A percentile compares a stretch with the other conserved stretches of the same genome.
phyloP scores from a whole-genome alignment of 2,797 vertebrate genomes.

The Triplophysa yarkandensis region DNA sequence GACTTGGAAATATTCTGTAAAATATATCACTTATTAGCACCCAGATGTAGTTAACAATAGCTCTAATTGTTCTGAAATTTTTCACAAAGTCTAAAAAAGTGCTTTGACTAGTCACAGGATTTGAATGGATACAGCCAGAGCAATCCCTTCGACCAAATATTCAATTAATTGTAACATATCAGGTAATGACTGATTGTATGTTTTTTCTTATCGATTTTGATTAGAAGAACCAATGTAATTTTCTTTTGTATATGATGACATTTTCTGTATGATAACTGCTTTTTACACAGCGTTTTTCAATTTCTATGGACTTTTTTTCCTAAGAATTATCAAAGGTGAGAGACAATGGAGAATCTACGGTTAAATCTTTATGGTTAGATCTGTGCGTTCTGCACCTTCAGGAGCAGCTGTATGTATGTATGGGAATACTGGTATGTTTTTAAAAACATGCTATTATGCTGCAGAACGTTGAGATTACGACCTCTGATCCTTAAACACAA shows the following conservation, averaged over 20 bases:
- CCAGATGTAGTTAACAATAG: constrained; percentile 41
- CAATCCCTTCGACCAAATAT: constrained; percentile 49
- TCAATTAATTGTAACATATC: constrained; percentile 49
- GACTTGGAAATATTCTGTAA: constrained; percentile 46
- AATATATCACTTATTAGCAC: constrained; percentile 39
- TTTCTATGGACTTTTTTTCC: constrained; percentile 20
- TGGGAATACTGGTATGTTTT: constrained; percentile 12
- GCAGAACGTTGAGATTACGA: constrained; percentile 46
- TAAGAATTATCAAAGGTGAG: constrained; percentile 14
- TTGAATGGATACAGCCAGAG: constrained; percentile 40
- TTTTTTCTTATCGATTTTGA: constrained; percentile 43
- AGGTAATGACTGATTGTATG: constrained; percentile 48
- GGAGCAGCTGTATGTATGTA: constrained; percentile 3
- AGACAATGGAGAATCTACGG: constrained; percentile 5
- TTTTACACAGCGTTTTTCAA: constrained; percentile 33
- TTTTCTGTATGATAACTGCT: constrained; percentile 39
- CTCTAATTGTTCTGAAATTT: constrained; percentile 39
- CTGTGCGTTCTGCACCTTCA: constrained; percentile 11
- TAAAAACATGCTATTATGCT: constrained; percentile 30
- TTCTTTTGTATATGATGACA: constrained; percentile 41
- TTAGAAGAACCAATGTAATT: constrained; percentile 28
- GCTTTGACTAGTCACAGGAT: constrained; percentile 51
- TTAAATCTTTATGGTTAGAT: constrained; percentile 19
- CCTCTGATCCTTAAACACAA: constrained; percentile 24
- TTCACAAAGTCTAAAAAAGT: constrained; percentile 52